A percentile compares a stretch with the other conserved stretches of the same genome.
phyloP scores from a whole-genome alignment of 2,888 invertebrate genomes.

The Pherbina coryleti region DNA sequence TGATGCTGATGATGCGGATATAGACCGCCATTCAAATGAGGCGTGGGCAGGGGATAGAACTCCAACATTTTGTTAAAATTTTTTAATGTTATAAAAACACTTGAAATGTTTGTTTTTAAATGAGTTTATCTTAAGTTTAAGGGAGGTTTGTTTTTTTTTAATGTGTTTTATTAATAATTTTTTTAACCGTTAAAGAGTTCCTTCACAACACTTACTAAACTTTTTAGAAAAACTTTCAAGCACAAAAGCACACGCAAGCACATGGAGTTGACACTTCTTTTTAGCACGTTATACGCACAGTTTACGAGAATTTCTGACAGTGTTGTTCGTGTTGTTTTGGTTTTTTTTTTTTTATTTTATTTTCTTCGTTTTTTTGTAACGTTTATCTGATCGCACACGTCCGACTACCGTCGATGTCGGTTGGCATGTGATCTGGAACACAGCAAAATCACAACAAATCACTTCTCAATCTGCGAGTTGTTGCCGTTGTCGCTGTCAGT shows the following conservation, averaged over 20 bases:
- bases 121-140: conserved; percentile 7
- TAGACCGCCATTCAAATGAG: conserved; percentile 63
- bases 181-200: background rate
- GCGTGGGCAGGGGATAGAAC: conserved; percentile 68
- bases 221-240: background rate
- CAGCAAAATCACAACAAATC: conserved; percentile 64
- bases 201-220: background rate
- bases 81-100: conserved; percentile 15
- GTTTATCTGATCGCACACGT: conserved; percentile 49
- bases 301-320: background rate
- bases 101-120: background rate
- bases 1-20: conserved; percentile 61
- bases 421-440: conserved; percentile 67
- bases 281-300: background rate
- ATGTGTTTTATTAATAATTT: background rate
- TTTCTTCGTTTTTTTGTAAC: conserved; percentile 13
- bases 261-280: background rate
- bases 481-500: conserved; percentile 8
- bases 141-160: background rate
- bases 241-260: background rate
- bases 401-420: conserved; percentile 66
- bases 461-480: conserved; percentile 51
- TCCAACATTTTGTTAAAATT: conserved; percentile 61
- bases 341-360: conserved; percentile 16
- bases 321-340: conserved; percentile 17